These are phyloP conservation scores for Amniataba percoides DNA, from an alignment of 2,797 vertebrate species.

Conservation along the genomic window DNA sequence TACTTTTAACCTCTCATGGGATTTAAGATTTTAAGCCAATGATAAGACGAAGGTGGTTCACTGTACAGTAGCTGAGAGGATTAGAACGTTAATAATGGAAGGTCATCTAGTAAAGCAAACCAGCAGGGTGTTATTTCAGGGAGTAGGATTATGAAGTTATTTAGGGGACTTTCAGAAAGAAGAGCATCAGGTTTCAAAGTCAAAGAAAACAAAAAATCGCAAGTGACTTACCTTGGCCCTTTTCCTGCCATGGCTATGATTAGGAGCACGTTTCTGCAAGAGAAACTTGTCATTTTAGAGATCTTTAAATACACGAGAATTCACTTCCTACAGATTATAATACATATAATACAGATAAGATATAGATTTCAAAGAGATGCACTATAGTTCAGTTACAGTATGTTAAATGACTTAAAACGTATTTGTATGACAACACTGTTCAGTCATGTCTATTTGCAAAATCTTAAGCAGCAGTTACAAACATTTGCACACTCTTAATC, in stretches of 20 bases:
- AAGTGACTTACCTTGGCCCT: conserved; percentile 91
- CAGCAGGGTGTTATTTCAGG: conserved; percentile 11
- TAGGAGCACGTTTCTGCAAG: conserved; percentile 90
- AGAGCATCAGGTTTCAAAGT: background rate
- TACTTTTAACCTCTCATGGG: conserved; percentile 25
- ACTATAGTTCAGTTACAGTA: background rate
- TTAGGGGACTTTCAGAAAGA: conserved; percentile 17
- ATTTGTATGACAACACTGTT: too few species aligned
- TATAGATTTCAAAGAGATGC: background rate
- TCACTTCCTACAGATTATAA: background rate
- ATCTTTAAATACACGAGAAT: background rate
- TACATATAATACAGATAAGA: background rate
- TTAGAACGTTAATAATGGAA: conserved; percentile 42
- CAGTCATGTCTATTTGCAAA: background rate
- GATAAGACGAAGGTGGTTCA: conserved; percentile 30
- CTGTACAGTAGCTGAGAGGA: conserved; percentile 39
- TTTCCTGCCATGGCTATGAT: conserved; percentile 95
- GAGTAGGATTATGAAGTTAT: conserved; percentile 14
- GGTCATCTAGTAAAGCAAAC: conserved; percentile 32
- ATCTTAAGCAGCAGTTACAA: background rate
- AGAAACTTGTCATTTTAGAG: conserved; percentile 5
- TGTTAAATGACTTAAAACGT: background rate
- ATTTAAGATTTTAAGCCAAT: conserved; percentile 46
- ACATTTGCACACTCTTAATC: background rate
- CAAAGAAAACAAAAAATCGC: background rate